Conservation (phyloP, 2,113 vertebrate species). For the Chaetodon trifascialis region DNA sequence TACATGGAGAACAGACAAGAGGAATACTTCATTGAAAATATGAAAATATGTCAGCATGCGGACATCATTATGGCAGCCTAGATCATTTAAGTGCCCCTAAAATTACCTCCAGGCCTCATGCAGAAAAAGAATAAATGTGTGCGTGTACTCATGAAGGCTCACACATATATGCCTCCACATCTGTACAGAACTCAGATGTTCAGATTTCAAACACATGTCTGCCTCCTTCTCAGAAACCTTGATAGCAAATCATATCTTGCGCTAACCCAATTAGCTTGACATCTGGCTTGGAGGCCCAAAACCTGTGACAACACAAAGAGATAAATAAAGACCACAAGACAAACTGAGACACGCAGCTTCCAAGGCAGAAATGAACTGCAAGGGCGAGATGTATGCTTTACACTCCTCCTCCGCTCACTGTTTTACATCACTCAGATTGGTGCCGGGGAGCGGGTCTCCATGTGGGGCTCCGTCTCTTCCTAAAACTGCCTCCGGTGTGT, state of each 20-base stretch:
- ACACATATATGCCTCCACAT: conserved; percentile 48
- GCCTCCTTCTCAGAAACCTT: conserved; percentile 55
- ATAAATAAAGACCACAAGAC: conserved; percentile 47
- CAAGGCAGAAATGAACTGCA: conserved; percentile 20
- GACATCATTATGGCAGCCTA: conserved; percentile 72
- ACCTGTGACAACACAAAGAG: conserved; percentile 25
- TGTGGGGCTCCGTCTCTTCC: conserved; percentile 42
- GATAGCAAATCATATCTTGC: conserved; percentile 56
- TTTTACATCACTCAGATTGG: conserved; percentile 65
- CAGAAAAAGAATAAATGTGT: conserved; percentile 59
- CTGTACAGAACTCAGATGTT: conserved; percentile 59
- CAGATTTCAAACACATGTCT: conserved; percentile 73
- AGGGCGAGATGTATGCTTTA: conserved; percentile 36
- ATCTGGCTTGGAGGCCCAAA: conserved; percentile 48
- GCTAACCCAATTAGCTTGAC: conserved; percentile 62
- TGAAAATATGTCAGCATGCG: conserved; percentile 73
- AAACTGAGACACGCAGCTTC: conserved; percentile 45
- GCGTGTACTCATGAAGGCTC: conserved; percentile 35
- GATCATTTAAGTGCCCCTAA: conserved; percentile 66
- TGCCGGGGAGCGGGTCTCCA: conserved; percentile 28
- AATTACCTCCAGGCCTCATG: conserved; percentile 68
- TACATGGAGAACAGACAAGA: conserved; percentile 61
- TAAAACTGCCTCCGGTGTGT: conserved; percentile 73
- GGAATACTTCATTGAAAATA: conserved; percentile 70
- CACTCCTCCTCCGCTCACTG: conserved; percentile 40